A percentile compares a stretch with the other conserved stretches of the same genome.
Evolutionary conservation across 1,140 invertebrate genomes (phyloP).

Genomic region (Zaprionus kolodkinae): DNA sequence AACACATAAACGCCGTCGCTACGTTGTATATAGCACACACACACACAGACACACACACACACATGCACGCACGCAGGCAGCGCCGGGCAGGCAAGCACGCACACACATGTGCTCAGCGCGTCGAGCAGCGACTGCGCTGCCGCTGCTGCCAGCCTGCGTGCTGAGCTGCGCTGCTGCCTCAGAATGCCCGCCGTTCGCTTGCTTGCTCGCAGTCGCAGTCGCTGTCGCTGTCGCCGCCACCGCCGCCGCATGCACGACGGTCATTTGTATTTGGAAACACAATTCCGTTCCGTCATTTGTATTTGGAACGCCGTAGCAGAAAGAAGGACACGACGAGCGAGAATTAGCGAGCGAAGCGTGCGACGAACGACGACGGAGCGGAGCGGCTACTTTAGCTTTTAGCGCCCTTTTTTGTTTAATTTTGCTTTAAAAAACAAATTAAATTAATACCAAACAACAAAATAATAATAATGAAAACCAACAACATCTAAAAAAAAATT

Average conservation of each 20-base stretch:
- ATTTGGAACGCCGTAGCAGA: conserved; percentile 82
- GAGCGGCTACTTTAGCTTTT: conserved; percentile 79
- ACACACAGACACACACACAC: conserved; percentile 5
- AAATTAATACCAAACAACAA: conserved; percentile 15
- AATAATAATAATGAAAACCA: conserved; percentile 22
- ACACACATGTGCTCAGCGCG: conserved; percentile 6
- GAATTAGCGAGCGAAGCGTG: conserved; percentile 69
- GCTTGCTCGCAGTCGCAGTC: not conserved
- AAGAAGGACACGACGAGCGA: conserved; percentile 79
- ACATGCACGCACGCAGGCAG: not conserved
- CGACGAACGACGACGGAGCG: conserved; percentile 58
- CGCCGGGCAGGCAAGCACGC: not conserved
- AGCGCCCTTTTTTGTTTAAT: conserved; percentile 83
- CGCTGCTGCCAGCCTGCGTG: conserved; percentile 7
- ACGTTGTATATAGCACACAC: conserved; percentile 39
- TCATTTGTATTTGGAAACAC: conserved; percentile 81
- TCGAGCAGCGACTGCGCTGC: conserved; percentile 16
- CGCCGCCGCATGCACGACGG: conserved; percentile 65
- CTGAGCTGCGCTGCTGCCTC: conserved; percentile 11
- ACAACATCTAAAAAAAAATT: conserved; percentile 38
- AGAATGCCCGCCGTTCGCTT: too few species aligned
- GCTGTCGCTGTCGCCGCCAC: conserved; percentile 15
- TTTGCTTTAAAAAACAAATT: conserved; percentile 58
- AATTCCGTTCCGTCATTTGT: conserved; percentile 72
- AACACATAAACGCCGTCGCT: conserved; percentile 51